Evolutionary conservation across 2,888 invertebrate genomes (phyloP).

Genomic region (Tipula unca): DNA sequence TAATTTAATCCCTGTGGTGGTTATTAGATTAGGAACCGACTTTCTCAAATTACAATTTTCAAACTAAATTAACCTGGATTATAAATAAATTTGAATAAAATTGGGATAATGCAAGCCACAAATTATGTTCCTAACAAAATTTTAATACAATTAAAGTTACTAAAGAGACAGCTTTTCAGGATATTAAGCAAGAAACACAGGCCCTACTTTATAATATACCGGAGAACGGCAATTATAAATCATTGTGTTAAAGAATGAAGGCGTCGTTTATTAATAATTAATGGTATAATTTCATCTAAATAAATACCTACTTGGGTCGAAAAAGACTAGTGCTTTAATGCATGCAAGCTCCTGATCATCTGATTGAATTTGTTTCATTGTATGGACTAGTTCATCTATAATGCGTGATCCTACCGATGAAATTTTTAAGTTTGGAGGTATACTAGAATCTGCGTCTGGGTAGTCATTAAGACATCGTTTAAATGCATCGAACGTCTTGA

Average conservation of each 20-base stretch:
- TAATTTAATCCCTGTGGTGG: neutral
- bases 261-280: slow-evolving; percentile 25
- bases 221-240: no score
- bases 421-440: slow-evolving; percentile 74
- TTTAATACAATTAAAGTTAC: no score
- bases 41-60: no score
- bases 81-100: no score
- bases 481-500: slow-evolving; percentile 89
- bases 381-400: slow-evolving; percentile 93
- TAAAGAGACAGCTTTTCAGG: no score
- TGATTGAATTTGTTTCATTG: slow-evolving; percentile 88
- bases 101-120: no score
- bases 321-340: slow-evolving; percentile 96
- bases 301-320: slow-evolving; percentile 80
- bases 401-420: slow-evolving; percentile 87
- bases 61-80: no score
- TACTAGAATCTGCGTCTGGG: slow-evolving; percentile 62
- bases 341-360: slow-evolving; percentile 98
- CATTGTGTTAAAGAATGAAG: neutral
- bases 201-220: no score
- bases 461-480: slow-evolving; percentile 80
- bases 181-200: no score
- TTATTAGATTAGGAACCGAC: neutral
- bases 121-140: no score
- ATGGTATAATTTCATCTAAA: neutral